A percentile compares a stretch with the other conserved stretches of the same genome.
These are phyloP conservation scores for Pemphredon lugubris DNA, from an alignment of 2,888 invertebrate genomes.

Conservation along the genomic window DNA sequence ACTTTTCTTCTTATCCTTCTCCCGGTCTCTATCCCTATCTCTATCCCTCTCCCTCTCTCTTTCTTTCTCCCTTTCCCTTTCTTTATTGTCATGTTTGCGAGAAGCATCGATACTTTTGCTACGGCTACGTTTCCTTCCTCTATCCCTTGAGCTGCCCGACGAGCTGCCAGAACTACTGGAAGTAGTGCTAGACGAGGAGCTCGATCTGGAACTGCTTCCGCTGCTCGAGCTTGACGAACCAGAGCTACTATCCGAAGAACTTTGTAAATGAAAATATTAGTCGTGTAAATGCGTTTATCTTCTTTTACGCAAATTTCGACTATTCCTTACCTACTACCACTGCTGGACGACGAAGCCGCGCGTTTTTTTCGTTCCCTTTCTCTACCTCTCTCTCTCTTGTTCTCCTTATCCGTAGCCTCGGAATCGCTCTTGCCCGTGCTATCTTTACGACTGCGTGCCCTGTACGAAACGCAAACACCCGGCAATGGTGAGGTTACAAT, in stretches of 20 bases:
- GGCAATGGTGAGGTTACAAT: slow-evolving; percentile 35
- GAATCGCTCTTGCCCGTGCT: slow-evolving; percentile 82
- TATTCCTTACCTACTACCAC: slow-evolving; percentile 86
- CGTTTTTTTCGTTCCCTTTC: slow-evolving; percentile 85
- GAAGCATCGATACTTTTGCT: slow-evolving; percentile 78
- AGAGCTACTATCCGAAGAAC: slow-evolving; percentile 92
- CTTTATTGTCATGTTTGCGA: slow-evolving; percentile 80
- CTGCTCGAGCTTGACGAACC: slow-evolving; percentile 82
- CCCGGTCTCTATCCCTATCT: slow-evolving; percentile 79
- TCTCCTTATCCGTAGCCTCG: slow-evolving; percentile 87
- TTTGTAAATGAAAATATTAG: no score
- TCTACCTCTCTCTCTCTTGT: slow-evolving; percentile 86
- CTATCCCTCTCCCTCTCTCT: slow-evolving; percentile 80
- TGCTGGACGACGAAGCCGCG: slow-evolving; percentile 90
- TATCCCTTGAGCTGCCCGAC: slow-evolving; percentile 84
- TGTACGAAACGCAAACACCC: slow-evolving; percentile 72
- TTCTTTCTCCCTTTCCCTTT: slow-evolving; percentile 81
- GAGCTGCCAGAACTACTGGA: slow-evolving; percentile 88
- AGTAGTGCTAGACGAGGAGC: slow-evolving; percentile 89
- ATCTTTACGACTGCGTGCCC: slow-evolving; percentile 89
- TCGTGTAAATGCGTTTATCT: background rate
- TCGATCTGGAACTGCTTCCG: slow-evolving; percentile 84
- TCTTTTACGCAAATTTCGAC: slow-evolving; percentile 15
- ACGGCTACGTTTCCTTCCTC: slow-evolving; percentile 83
- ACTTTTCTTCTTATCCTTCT: slow-evolving; percentile 79